phyloP scores from a whole-genome alignment of 2,113 vertebrate genomes.

The Sterna hirundo region DNA sequence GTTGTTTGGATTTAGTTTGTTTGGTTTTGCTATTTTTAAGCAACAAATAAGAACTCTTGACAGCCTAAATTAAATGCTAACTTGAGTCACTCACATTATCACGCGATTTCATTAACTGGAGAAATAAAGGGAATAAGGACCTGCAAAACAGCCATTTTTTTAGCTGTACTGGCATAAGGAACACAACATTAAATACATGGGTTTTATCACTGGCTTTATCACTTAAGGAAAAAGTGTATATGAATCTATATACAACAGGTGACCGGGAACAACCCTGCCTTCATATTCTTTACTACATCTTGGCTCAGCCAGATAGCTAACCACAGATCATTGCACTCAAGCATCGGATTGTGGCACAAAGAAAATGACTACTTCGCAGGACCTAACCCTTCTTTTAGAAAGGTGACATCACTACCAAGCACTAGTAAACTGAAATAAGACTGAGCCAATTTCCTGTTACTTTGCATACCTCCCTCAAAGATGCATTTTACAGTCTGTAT shows the following conservation, averaged over 20 bases:
- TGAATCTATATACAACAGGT: not conserved
- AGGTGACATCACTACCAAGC: not conserved
- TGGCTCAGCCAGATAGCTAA: not conserved
- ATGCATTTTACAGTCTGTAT: conserved; percentile 46
- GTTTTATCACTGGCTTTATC: not conserved
- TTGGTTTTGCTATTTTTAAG: not conserved
- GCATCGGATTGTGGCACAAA: not conserved
- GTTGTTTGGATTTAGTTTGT: not conserved
- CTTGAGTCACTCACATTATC: not conserved
- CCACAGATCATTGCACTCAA: not conserved
- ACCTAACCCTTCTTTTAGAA: not conserved
- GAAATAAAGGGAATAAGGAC: not conserved
- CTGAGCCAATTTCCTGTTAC: conserved; percentile 50
- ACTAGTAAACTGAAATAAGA: not conserved
- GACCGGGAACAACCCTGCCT: not conserved
- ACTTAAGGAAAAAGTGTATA: not conserved
- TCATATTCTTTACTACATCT: not conserved
- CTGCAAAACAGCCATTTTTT: not conserved
- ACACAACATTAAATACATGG: not conserved
- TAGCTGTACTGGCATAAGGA: not conserved
- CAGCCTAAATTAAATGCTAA: not conserved
- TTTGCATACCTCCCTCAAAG: not conserved
- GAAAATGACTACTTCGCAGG: not conserved
- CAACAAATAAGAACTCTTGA: not conserved
- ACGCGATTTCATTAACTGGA: not conserved